phyloP scores from a whole-genome alignment of 2,113 vertebrate species.

The Hipposideros armiger region DNA sequence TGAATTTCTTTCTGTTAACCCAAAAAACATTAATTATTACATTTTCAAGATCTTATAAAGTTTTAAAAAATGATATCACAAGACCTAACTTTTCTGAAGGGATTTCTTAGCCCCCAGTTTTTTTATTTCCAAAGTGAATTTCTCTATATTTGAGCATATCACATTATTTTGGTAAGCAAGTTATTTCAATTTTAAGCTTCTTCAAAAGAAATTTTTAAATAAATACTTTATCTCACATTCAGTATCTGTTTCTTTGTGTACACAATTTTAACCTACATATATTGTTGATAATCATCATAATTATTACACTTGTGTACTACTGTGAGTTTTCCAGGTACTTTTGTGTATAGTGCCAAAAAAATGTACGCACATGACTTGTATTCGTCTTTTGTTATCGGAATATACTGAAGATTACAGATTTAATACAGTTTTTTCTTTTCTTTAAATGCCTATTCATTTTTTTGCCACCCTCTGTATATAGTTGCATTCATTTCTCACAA shows the following conservation, averaged over 20 bases:
- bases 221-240: constrained; percentile 4
- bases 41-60: constrained; percentile 31
- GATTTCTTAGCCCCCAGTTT: not conserved
- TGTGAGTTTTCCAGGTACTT: not conserved
- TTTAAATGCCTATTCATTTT: no score
- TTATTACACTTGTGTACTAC: not conserved
- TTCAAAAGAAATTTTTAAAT: constrained; percentile 9
- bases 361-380: no score
- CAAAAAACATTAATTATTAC: constrained; percentile 38
- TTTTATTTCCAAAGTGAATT: constrained; percentile 56
- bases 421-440: no score
- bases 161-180: not conserved
- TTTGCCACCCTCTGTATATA: no score
- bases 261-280: not conserved
- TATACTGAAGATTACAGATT: no score
- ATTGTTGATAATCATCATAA: not conserved
- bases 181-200: constrained; percentile 56
- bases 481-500: not conserved
- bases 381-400: no score
- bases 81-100: constrained; percentile 28
- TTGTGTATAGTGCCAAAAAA: not conserved
- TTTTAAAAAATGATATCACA: not conserved
- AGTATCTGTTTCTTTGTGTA: constrained; percentile 4
- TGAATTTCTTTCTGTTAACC: constrained; percentile 38
- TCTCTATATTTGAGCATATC: not conserved